Evolutionary conservation across 2,113 vertebrate species (phyloP), one percentile per base, ranked within the genome.

Genomic region (Merops nubicus): DNA sequence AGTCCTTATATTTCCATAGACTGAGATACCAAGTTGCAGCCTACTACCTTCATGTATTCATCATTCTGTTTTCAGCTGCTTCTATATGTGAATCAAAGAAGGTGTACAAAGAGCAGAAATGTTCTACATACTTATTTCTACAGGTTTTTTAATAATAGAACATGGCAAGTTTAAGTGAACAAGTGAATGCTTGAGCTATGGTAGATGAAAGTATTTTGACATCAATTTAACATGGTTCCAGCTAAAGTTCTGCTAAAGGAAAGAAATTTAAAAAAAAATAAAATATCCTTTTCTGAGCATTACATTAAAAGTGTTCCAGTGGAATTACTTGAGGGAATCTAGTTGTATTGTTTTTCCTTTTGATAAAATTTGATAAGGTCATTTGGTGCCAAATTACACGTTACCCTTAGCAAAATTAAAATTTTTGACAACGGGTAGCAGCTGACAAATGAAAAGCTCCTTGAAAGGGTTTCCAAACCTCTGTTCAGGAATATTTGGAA

Each of bases 291-390:
- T 11, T 23, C 48, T 87, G 51, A 91, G 89, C 6, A 7, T 47
- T 77, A 53, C 81, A 93, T 81, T 94, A 89, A 74, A 96, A 91
- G 4, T 25, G 15, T 26, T 93, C 90, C 67, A 68, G 36, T 78
- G 15, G 56, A 79, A 80, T 90, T 84, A 72, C 89, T 77, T 60
- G 51, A 68, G 83, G 79, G 79, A 88, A 83, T 81, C 50, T 10
- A 17, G 59, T 53, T 85, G 45, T 65, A 84, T 84, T 72, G 31
- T 38, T 91, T 95, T 89, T 81, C n/a, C 50, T 92, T 95, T 92
- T 83, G 81, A 59, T 87, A 96, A 56, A 70, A 48, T 76, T 69
- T 86, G 57, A 68, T 68, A 90, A 91, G 84, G 59, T 91, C 68
- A 94, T 76, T 89, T 79, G 20, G 21, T 57, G 56, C 36, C 34